Evolutionary conservation across 2,888 invertebrate genomes (phyloP), one percentile per base, ranked within the genome.

Genomic region (Acronicta aceris): DNA sequence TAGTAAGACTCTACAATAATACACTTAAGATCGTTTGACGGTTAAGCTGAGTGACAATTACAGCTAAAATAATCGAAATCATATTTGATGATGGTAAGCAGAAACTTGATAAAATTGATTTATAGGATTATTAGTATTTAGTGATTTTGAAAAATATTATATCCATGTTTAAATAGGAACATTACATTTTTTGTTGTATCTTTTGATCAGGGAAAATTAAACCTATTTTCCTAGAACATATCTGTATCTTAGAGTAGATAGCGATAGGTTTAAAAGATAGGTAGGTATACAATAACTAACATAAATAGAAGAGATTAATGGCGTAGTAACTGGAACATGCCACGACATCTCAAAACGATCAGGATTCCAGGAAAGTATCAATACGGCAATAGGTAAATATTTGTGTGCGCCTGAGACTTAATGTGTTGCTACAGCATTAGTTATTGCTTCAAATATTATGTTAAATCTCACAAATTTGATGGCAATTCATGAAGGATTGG

Each of bases 241-340:
- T n/a, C 36, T 52, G 15, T 43, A 47, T 40, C 10, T n/a, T 40
- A 12, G 6, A 33, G 36, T 25, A 41, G 27, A 43, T 38, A 52
- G 16, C 6, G 21, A 43, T 42, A 55, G n/a, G 12, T n/a, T 52
- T n/a, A 17, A 17, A 45, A 50, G 41, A 68, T 56, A 69, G 36
- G 53, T 53, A 61, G 27, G 57, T n/a, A 38, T 61, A 16, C n/a
- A 33, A 46, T 55, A 61, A 45, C 41, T 42, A 62, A 61, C 40
- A 61, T 61, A 74, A 74, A 69, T 56, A 70, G 51, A 47, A 51
- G 56, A 69, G 56, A 71, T 71, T 78, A 75, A 75, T 75, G 72
- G 55, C 50, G 43, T 27, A 56, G 55, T 68, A 67, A 71, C 75
- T 75, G 62, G 76, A 75, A 78, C 67, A 65, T 68, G 48, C 41